Conservation (phyloP, 2,888 invertebrate species). For the Dicycla oo region DNA sequence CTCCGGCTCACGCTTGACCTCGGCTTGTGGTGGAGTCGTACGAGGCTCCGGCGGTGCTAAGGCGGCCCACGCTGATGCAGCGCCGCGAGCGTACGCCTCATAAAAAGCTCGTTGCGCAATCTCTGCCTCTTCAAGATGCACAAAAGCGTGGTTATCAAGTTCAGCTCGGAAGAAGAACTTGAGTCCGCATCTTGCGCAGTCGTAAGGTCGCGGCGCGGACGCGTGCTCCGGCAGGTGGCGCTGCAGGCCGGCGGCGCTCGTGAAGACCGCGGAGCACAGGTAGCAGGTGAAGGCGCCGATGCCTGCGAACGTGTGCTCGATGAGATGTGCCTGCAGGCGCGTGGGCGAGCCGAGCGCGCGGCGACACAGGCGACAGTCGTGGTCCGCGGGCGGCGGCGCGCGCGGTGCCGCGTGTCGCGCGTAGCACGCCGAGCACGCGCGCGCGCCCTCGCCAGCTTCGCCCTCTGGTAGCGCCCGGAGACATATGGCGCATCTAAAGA, state of each 20-base stretch:
- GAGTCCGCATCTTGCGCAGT: slow-evolving; percentile 95
- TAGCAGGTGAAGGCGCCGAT: slow-evolving; percentile 96
- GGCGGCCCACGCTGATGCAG: slow-evolving; percentile 86
- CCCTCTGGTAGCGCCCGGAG: slow-evolving; percentile 87
- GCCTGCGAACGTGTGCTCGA: slow-evolving; percentile 97
- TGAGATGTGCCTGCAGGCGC: slow-evolving; percentile 94
- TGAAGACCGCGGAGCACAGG: slow-evolving; percentile 96
- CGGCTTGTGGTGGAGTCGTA: slow-evolving; percentile 65
- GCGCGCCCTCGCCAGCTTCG: slow-evolving; percentile 87
- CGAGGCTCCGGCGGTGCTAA: slow-evolving; percentile 79
- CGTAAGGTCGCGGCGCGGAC: slow-evolving; percentile 94
- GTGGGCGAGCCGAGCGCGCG: slow-evolving; percentile 94
- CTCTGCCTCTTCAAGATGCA: slow-evolving; percentile 90
- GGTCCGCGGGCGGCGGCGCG: slow-evolving; percentile 82
- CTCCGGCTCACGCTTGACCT: slow-evolving; percentile 83
- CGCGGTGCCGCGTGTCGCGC: slow-evolving; percentile 87
- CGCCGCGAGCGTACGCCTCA: slow-evolving; percentile 86
- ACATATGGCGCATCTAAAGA: slow-evolving; percentile 90
- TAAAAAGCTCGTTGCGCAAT: slow-evolving; percentile 87
- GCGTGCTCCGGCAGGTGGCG: slow-evolving; percentile 96
- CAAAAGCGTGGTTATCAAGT: slow-evolving; percentile 95
- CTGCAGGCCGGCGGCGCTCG: slow-evolving; percentile 95
- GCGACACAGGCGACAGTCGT: slow-evolving; percentile 95
- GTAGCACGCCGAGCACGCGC: slow-evolving; percentile 94
- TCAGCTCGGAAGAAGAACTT: slow-evolving; percentile 98